A percentile compares a stretch with the other conserved stretches of the same genome.
Evolutionary conservation across 1,140 invertebrate species (phyloP).

Genomic region (Anagrus nilaparvatae): DNA sequence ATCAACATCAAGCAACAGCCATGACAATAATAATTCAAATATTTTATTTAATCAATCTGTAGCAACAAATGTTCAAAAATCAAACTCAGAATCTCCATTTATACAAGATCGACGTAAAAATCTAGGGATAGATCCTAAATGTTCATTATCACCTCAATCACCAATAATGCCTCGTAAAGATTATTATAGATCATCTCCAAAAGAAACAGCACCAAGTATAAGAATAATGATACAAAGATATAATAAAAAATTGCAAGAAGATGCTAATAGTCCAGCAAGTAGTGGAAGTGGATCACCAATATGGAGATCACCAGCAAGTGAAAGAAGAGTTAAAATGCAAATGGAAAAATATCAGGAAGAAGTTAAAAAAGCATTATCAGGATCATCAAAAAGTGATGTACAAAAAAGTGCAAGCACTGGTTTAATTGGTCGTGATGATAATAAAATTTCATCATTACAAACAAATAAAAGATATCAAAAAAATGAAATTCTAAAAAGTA

Average conservation of each 20-base stretch:
- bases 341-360: constrained; percentile 48
- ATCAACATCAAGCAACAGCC: too few species aligned
- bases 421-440: constrained; percentile 1
- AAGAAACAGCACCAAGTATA: constrained; percentile 55
- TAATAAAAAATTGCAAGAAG: constrained; percentile 46
- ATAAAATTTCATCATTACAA: not conserved
- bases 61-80: too few species aligned
- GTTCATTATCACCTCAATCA: constrained; percentile 44
- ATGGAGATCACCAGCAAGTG: constrained; percentile 48
- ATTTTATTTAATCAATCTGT: too few species aligned
- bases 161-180: constrained; percentile 45
- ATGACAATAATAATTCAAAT: too few species aligned
- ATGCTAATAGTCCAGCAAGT: constrained; percentile 40
- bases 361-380: constrained; percentile 20
- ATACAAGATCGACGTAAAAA: not conserved
- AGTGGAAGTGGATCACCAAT: constrained; percentile 48
- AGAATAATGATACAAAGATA: constrained; percentile 57
- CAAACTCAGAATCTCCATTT: constrained; percentile 3
- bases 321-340: constrained; percentile 45
- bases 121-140: too few species aligned
- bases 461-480: not conserved
- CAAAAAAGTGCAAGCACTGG: constrained; percentile 31
- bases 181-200: constrained; percentile 30
- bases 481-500: constrained; percentile 13
- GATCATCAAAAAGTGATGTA: not conserved